Evolutionary conservation across 2,888 invertebrate species (phyloP).

Genomic region (Cistogaster globosa): DNA sequence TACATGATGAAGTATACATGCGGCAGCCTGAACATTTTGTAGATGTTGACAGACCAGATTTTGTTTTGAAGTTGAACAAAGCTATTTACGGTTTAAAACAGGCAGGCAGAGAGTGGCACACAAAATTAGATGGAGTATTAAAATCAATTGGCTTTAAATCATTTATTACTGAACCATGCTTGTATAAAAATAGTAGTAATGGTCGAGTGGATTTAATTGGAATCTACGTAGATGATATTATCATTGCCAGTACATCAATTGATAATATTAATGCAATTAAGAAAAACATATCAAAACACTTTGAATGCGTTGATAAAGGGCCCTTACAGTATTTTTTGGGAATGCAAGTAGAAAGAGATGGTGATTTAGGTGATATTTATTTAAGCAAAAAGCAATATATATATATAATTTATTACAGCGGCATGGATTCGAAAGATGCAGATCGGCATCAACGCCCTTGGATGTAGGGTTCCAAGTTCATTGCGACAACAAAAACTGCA

Average conservation of each 20-base stretch:
- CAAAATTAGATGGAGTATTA: constrained; percentile 53
- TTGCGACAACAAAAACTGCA: constrained; percentile 4
- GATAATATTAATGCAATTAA: constrained; percentile 49
- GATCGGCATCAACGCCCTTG: constrained; percentile 52
- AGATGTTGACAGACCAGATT: background rate
- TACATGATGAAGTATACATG: background rate
- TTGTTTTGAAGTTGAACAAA: constrained; percentile 38
- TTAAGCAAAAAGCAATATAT: constrained; percentile 16
- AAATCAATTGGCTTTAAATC: constrained; percentile 53
- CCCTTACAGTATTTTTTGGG: constrained; percentile 24
- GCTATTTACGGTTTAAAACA: constrained; percentile 71
- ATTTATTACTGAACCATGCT: constrained; percentile 58
- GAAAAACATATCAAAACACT: constrained; percentile 33
- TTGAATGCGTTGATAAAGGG: constrained; percentile 10
- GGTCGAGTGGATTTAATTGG: constrained; percentile 48
- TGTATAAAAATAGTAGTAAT: constrained; percentile 31
- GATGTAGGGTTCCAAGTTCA: constrained; percentile 48
- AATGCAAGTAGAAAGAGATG: constrained; percentile 6
- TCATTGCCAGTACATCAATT: constrained; percentile 9
- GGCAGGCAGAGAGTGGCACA: constrained; percentile 63
- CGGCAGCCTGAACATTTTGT: background rate
- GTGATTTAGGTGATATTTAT: constrained; percentile 4
- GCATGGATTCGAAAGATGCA: constrained; percentile 29
- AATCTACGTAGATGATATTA: constrained; percentile 66
- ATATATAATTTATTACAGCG: background rate